Evolutionary conservation across 2,113 vertebrate genomes (phyloP).

Genomic region (Campylorhamphus procurvoides): DNA sequence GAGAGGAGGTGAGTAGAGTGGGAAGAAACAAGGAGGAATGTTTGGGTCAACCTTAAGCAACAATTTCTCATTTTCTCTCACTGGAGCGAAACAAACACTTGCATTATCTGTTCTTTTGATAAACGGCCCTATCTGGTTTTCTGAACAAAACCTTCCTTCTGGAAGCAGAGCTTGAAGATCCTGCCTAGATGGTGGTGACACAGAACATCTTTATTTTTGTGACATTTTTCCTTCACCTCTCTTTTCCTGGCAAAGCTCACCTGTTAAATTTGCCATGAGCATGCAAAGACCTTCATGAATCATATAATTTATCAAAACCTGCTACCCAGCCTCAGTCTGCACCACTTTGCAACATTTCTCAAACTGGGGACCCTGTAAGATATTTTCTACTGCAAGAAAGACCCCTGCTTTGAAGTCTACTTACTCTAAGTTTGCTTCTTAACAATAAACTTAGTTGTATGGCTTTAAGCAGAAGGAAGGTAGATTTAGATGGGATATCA

Average conservation of each 20-base stretch:
- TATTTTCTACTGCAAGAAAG: not conserved
- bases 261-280: not conserved
- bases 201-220: not conserved
- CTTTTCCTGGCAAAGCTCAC: not conserved
- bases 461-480: not conserved
- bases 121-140: not conserved
- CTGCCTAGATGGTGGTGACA: not conserved
- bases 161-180: not conserved
- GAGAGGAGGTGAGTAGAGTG: not conserved
- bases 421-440: not conserved
- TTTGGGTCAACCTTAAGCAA: slow-evolving; percentile 32
- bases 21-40: slow-evolving; percentile 13
- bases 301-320: not conserved
- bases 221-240: not conserved
- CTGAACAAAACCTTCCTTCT: not conserved
- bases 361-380: not conserved
- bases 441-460: not conserved
- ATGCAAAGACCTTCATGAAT: not conserved
- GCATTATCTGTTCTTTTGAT: not conserved
- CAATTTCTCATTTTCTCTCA: slow-evolving; percentile 42
- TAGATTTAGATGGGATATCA: not conserved
- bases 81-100: slow-evolving; percentile 23
- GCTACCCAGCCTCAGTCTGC: not conserved
- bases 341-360: not conserved
- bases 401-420: not conserved